Evolutionary conservation across 2,113 vertebrate species (phyloP), one percentile per base, ranked within the genome.

Genomic region (Megaceryle torquata): DNA sequence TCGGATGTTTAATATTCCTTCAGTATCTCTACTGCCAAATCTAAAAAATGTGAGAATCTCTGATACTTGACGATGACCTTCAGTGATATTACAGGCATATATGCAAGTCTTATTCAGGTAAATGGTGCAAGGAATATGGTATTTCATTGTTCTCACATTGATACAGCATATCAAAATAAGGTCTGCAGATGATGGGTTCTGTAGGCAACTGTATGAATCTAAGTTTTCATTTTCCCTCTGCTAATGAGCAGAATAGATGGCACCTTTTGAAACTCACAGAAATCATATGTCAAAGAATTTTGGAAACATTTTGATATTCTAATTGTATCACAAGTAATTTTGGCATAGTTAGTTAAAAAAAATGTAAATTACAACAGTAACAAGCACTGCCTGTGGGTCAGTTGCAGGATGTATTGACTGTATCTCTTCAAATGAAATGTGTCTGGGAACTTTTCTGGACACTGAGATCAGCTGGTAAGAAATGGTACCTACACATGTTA

Each of bases 1-100:
- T 93, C 86, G 53, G 33, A 35, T 97, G 28, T 92, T 98, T 97
- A 98, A 89, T 97, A 98, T 97, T 97, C 96, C 57, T 97, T 91
- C 57, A 48, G 43, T 97, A 97, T 94, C 83, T 93, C 79, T 82
- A 60, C 86, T 84, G 90, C 91, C 53, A 97, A 96, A 97, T 97
- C 61, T 95, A 64, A 96, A 97, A 97, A 88, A 91, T 82, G 31
- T 95, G 85, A 93, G 81, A 95, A 94, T 97, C 69, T 96, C 67
- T 91, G 89, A 95, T 96, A 97, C 82, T 97, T 97, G 95, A 97
- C 3, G 14, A 83, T 97, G 94, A 97, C 96, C 89, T 97, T 98
- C 96, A 94, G 65, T 88, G 78, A 88, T 97, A 93, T 92, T 95
- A 95, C 56, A 67, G 76, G 89, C 70, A 96, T 96, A 96, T 97